Conservation (phyloP, 2,797 vertebrate species). For the Craterocephalus amniculus region DNA sequence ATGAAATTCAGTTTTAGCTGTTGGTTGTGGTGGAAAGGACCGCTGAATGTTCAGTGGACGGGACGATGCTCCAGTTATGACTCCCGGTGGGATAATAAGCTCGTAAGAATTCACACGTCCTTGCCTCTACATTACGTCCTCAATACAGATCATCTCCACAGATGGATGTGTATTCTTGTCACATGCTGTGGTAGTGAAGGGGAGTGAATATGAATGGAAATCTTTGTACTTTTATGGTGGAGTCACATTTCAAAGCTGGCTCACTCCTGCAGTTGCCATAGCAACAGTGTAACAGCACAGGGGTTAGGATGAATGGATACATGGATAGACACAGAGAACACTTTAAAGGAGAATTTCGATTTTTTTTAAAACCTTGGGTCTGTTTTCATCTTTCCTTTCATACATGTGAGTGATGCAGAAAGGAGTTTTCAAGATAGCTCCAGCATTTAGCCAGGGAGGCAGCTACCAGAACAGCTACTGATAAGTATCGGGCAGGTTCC, state of each 20-base stretch:
- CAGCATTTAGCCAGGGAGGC: too few species aligned
- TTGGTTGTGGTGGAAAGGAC: slow-evolving; percentile 18
- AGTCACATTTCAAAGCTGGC: slow-evolving; percentile 69
- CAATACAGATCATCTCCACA: slow-evolving; percentile 26
- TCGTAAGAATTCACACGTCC: slow-evolving; percentile 20
- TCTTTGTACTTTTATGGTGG: slow-evolving; percentile 63
- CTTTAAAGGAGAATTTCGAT: too few species aligned
- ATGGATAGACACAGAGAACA: slow-evolving; percentile 32
- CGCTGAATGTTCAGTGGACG: slow-evolving; percentile 1
- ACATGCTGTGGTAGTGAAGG: slow-evolving; percentile 26
- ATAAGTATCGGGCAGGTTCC: too few species aligned
- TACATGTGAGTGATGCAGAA: too few species aligned
- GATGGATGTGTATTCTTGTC: slow-evolving; percentile 48
- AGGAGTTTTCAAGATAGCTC: too few species aligned
- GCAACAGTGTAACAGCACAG: slow-evolving; percentile 74
- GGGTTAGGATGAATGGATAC: slow-evolving; percentile 50
- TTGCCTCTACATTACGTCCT: slow-evolving; percentile 14
- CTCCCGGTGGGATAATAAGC: slow-evolving; percentile 44
- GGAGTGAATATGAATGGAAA: slow-evolving; percentile 64
- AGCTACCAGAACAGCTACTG: too few species aligned
- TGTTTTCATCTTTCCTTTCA: too few species aligned
- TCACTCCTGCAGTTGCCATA: slow-evolving; percentile 73
- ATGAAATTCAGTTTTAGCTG: slow-evolving; percentile 34
- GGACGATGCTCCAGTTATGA: slow-evolving; percentile 18
- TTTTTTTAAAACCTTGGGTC: too few species aligned